Base-by-base conservation (phyloP, 1,140 invertebrate genomes). In the Penaeus vannamei region DNA sequence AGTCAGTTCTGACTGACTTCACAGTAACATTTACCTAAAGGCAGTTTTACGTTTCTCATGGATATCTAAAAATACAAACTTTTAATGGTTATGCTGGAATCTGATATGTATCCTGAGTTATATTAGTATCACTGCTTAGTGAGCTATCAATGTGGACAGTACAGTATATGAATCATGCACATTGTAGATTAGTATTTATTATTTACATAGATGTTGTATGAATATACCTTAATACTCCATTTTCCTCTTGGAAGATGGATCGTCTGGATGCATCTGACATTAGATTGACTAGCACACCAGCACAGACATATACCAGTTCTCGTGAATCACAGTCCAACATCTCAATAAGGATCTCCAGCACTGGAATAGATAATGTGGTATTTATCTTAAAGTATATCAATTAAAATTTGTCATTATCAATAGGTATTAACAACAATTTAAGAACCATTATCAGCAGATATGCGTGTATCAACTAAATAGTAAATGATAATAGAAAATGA, bases 241-340 rank as follows among this genome's bases (percentile, higher is more conserved):
- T 92, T 91, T 93, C 93, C 85, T 93, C 92, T 90, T 94, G 94
- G 64, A 95, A 94, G 42, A 94, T 91, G 32, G 91, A 90, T 92
- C 95, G 92, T 36, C 94, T 94, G 85, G 94, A 94, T 90, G 94
- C 94, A 91, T 96, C 95, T 29, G 94, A 94, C 95, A 96, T 95
- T 84, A 96, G 93, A 92, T 96, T 96, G 69, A 96, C 95, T 29
- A 96, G 94, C n/a, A 96, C 95, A 26, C 95, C 95, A 91, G 94
- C 94, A 19, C 95, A 94, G 17, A 95, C 94, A 92, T 94, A 95
- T 7, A 95, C 93, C 5, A 96, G 92, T 82, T 95, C 94, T 86
- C 93, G 92, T 90, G 94, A 94, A 59, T 94, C 94, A 26, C 94
- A 93, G 87, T 94, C 93, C 83, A 95, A 91, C 91, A 94, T 93